phyloP scores from a whole-genome alignment of 2,113 vertebrate genomes.

The Cyanoramphus novaezelandiae region DNA sequence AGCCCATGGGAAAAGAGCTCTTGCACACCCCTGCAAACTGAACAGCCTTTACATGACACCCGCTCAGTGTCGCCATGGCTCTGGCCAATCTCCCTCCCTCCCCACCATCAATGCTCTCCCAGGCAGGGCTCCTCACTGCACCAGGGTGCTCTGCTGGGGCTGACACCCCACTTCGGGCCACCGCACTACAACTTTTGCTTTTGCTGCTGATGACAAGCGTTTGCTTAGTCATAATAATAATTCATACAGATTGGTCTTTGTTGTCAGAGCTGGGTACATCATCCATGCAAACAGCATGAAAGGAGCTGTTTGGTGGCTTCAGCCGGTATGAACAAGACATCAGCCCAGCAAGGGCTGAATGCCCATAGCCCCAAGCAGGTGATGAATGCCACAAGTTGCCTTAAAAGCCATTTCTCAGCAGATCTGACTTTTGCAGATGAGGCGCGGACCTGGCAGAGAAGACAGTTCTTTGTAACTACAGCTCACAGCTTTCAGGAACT shows the following conservation, averaged over 20 bases:
- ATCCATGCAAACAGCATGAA: fast-evolving
- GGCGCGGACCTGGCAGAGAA: not conserved
- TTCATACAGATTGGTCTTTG: not conserved
- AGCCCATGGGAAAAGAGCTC: not conserved
- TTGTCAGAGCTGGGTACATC: not conserved
- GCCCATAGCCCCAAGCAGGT: fast-evolving
- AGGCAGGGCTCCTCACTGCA: not conserved
- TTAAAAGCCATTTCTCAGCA: not conserved
- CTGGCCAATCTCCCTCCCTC: not conserved
- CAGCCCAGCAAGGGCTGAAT: fast-evolving
- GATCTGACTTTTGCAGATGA: not conserved
- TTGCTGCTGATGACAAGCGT: not conserved
- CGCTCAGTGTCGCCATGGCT: not conserved
- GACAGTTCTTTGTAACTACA: not conserved
- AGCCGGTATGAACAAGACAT: fast-evolving
- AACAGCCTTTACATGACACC: not conserved
- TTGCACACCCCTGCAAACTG: not conserved
- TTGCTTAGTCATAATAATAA: not conserved
- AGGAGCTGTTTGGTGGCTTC: not conserved
- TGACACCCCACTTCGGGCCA: not conserved
- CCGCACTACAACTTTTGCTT: not conserved
- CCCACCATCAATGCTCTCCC: not conserved
- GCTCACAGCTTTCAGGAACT: not conserved
- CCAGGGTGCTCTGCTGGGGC: fast-evolving
- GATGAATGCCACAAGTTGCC: not conserved